Conservation (phyloP, 2,113 vertebrate genomes). For the Illadopsis cleaveri region DNA sequence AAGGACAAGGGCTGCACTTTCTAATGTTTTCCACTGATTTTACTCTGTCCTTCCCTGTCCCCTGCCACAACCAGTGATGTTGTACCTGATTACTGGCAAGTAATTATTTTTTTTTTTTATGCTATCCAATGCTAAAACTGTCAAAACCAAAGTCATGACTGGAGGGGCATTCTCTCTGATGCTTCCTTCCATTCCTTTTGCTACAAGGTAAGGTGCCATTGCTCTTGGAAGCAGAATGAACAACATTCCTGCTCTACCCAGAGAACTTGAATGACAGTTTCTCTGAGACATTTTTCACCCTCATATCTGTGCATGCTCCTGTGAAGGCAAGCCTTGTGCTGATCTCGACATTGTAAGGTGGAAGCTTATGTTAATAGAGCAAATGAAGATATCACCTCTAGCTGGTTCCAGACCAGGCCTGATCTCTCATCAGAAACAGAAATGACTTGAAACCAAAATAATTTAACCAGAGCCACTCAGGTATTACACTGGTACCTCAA, state of each 20-base stretch:
- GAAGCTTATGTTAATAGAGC: background rate
- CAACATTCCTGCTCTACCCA: background rate
- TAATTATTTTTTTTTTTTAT: background rate
- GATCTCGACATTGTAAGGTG: background rate
- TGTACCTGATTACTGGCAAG: background rate
- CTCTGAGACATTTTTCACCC: background rate
- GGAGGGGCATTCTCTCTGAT: background rate
- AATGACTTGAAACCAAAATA: background rate
- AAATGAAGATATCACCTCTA: background rate
- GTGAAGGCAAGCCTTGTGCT: background rate
- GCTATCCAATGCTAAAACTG: background rate
- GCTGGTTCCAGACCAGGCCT: background rate
- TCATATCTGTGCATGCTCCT: background rate
- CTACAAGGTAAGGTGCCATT: background rate
- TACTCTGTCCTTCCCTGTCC: background rate
- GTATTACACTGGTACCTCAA: background rate
- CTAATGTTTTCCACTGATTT: background rate
- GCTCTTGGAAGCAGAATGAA: background rate
- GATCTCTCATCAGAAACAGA: background rate
- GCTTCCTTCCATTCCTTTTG: background rate
- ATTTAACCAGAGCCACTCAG: background rate
- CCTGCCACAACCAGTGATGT: background rate
- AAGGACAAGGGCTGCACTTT: background rate
- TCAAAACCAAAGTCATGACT: background rate
- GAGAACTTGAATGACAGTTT: background rate